Percentiles rank a stretch among this genome's conserved stretches.
Evolutionary conservation across 2,797 vertebrate species (phyloP).

Genomic region (Semotilus atromaculatus): DNA sequence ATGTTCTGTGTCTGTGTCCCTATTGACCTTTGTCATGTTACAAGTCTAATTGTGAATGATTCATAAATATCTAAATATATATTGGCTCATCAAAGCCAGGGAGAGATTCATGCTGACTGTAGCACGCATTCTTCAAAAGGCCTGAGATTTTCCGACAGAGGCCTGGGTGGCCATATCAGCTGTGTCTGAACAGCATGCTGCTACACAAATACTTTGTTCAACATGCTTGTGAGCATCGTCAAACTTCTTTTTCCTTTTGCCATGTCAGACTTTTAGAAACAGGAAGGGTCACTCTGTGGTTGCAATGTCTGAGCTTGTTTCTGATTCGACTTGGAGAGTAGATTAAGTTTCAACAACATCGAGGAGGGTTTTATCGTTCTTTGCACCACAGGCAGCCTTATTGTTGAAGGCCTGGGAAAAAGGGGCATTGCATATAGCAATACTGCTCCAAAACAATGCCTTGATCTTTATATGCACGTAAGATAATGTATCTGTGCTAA

Average conservation of each 20-base stretch:
- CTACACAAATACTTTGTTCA: conserved; percentile 33
- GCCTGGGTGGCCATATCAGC: neutral
- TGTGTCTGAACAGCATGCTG: conserved; percentile 12
- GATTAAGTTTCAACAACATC: conserved; percentile 13
- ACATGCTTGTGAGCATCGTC: conserved; percentile 18
- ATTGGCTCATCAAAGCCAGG: conserved; percentile 12
- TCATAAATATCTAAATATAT: conserved; percentile 31
- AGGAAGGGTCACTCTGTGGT: conserved; percentile 24
- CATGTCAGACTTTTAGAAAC: neutral
- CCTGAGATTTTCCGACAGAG: neutral
- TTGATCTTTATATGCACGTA: neutral
- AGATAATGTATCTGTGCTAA: neutral
- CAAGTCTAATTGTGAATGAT: too few species aligned
- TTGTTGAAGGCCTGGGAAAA: conserved; percentile 20
- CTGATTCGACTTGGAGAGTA: neutral
- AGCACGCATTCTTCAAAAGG: neutral
- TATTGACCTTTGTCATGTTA: too few species aligned
- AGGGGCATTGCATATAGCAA: neutral
- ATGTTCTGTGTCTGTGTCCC: too few species aligned
- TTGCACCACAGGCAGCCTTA: conserved; percentile 13
- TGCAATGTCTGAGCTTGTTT: neutral
- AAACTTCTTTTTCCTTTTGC: neutral
- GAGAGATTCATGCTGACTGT: conserved; percentile 30
- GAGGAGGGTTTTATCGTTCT: neutral
- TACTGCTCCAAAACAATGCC: neutral